Conservation (phyloP, 2,888 invertebrate genomes). For the Platycheirus albimanus region DNA sequence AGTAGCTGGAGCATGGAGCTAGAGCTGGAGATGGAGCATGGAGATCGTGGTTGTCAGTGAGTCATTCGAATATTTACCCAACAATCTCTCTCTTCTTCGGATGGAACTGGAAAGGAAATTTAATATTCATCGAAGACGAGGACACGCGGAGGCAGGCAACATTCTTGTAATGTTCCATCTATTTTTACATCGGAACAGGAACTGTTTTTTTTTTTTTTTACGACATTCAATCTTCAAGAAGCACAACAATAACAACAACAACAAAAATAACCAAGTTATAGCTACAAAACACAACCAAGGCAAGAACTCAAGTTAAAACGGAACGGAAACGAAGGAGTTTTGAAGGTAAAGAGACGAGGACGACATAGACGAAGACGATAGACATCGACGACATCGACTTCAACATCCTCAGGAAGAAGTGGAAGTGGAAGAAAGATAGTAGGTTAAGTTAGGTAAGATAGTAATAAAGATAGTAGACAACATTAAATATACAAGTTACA, state of each 20-base stretch:
- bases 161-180: slow-evolving; percentile 19
- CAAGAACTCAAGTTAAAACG: slow-evolving; percentile 45
- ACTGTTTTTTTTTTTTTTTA: slow-evolving; percentile 29
- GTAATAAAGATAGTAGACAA: slow-evolving; percentile 33
- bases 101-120: slow-evolving; percentile 7
- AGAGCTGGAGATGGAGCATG: slow-evolving; percentile 25
- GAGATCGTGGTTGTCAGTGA: slow-evolving; percentile 35
- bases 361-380: too few species aligned
- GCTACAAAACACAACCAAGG: too few species aligned
- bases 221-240: slow-evolving; percentile 25
- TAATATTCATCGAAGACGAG: slow-evolving; percentile 15
- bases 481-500: slow-evolving; percentile 40
- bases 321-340: slow-evolving; percentile 27
- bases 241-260: slow-evolving; percentile 48
- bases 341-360: background rate
- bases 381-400: too few species aligned
- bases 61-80: slow-evolving; percentile 55
- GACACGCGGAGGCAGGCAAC: too few species aligned
- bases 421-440: slow-evolving; percentile 1
- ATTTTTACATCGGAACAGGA: slow-evolving; percentile 14
- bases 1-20: too few species aligned
- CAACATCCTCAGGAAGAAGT: slow-evolving; percentile 20
- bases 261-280: too few species aligned
- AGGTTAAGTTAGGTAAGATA: background rate
- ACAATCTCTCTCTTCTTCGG: background rate